Base-by-base conservation (phyloP, 1,140 invertebrate species). In the Wasmannia auropunctata region DNA sequence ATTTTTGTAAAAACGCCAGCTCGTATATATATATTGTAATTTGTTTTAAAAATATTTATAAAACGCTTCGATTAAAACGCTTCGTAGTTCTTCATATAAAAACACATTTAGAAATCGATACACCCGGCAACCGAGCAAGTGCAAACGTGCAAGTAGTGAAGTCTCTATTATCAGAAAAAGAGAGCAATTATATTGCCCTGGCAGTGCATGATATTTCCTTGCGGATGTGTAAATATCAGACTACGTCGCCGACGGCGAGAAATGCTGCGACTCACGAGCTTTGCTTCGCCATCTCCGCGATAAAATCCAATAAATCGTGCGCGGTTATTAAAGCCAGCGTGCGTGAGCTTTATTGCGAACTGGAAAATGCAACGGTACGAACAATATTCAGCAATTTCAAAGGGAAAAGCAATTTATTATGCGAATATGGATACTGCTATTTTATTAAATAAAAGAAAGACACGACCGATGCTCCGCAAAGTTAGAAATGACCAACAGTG, bases 221-320 rank as follows among this genome's bases (percentile, higher is more conserved):
- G 40, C 31, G 56, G 31, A 77, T 63, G 46, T 85, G 81, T 85
- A 85, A 85, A 85, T 77, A 85, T 85, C 46, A 40, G 43, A 28
- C 56, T 76, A 46, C 56, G 22, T 60, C 31, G 74, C 56, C 58
- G 22, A 25, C 58, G 72, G 81, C 72, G 81, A 76, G 72, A 76
- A 85, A 62, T 49, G 43, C 70, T n/a, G n/a, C n/a, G n/a, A n/a
- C n/a, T 76, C 31, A 72, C 31, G 70, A 85, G 60, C 43, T 77
- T 77, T 51, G 81, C 34, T 46, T 84, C 43, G 58, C 81, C 81
- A 67, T 85, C 72, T 65, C 58, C 11, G 70, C 58, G 72, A 85
- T 85, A 85, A 77, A 85, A 85, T 85, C 81, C 72, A 85, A 86
- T 86, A 86, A 86, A 86, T 86, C 62, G 84, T 34, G 60, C 58